Conservation (phyloP, 2,888 invertebrate species). For the Eristalis arbustorum region DNA sequence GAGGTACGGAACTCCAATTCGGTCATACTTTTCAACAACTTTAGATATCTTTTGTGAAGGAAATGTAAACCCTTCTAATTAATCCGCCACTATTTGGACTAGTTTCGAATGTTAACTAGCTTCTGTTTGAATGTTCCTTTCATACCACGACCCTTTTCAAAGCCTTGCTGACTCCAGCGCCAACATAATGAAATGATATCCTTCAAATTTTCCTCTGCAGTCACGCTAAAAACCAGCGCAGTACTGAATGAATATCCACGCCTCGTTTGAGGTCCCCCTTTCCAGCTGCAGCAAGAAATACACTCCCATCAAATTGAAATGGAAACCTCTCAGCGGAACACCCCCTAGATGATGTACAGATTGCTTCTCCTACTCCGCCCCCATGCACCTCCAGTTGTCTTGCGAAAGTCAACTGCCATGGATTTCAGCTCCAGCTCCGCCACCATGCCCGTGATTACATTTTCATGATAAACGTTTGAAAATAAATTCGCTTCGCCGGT, state of each 20-base stretch:
- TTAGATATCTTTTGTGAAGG: neutral
- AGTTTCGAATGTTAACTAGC: neutral
- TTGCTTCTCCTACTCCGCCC: neutral
- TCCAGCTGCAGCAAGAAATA: neutral
- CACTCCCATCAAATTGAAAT: neutral
- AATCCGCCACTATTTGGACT: neutral
- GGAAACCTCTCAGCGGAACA: neutral
- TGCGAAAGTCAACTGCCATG: neutral
- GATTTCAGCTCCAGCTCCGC: neutral
- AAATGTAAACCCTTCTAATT: neutral
- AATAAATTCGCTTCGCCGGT: constrained; percentile 15
- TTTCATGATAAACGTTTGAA: constrained; percentile 23
- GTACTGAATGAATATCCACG: neutral
- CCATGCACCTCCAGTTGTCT: neutral
- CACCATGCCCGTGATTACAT: constrained; percentile 7
- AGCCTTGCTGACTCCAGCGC: neutral
- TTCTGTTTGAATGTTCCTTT: neutral
- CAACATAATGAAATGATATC: neutral
- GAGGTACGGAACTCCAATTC: no score
- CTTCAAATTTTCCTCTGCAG: neutral
- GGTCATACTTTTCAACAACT: neutral
- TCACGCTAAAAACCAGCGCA: neutral
- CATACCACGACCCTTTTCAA: neutral
- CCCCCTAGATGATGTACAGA: neutral
- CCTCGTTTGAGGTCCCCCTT: neutral